Conservation (phyloP, 2,888 invertebrate species). For the Endotricha flammealis region DNA sequence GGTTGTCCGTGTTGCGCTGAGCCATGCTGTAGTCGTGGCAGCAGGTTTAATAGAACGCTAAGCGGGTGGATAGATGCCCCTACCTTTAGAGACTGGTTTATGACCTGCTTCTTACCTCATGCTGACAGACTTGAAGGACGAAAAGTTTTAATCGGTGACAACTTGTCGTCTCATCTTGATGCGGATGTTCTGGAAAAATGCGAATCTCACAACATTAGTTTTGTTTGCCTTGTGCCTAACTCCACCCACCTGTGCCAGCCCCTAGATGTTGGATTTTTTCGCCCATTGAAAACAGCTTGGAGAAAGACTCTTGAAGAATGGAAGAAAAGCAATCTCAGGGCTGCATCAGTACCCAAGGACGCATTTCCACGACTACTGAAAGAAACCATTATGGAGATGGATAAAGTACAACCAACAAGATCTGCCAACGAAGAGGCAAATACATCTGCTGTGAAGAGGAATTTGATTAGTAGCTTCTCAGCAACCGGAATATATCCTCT, state of each 20-base stretch:
- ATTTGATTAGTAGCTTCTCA: constrained; percentile 12
- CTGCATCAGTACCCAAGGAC: constrained; percentile 12
- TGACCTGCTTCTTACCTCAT: constrained; percentile 16
- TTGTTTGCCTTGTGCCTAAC: constrained; percentile 18
- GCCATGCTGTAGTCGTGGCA: constrained; percentile 12
- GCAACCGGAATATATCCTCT: constrained; percentile 15
- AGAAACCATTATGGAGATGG: constrained; percentile 11
- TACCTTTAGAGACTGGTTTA: constrained; percentile 17
- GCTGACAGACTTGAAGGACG: constrained; percentile 13
- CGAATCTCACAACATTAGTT: constrained; percentile 14
- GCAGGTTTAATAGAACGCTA: constrained; percentile 13
- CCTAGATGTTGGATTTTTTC: constrained; percentile 15
- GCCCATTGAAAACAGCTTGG: constrained; percentile 13
- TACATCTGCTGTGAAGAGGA: constrained; percentile 11
- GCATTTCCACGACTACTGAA: constrained; percentile 10
- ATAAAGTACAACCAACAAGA: constrained; percentile 1
- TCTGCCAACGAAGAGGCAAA: background rate
- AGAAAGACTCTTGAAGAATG: constrained; percentile 8
- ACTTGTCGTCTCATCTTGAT: constrained; percentile 20
- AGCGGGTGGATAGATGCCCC: constrained; percentile 18
- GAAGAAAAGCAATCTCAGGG: constrained; percentile 10
- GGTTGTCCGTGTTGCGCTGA: constrained; percentile 14
- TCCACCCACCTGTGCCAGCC: constrained; percentile 19
- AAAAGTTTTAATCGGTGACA: constrained; percentile 20
- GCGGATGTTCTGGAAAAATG: constrained; percentile 15